A percentile compares a stretch with the other conserved stretches of the same genome.
phyloP scores from a whole-genome alignment of 2,113 vertebrate species.

The Aplodontia rufa region DNA sequence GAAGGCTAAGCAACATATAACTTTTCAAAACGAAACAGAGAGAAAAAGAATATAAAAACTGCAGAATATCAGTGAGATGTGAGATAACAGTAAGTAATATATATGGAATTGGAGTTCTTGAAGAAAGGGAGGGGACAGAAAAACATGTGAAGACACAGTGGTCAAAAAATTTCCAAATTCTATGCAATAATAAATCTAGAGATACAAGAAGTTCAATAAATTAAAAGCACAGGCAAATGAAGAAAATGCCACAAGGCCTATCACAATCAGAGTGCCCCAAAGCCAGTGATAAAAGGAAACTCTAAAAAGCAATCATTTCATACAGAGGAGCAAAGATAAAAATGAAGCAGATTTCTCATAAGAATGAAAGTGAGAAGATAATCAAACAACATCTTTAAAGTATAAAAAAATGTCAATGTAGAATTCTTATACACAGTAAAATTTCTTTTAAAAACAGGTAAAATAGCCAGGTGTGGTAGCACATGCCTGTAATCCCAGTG shows the following conservation, averaged over 20 bases:
- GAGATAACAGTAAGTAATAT: background rate
- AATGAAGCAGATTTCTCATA: conserved; percentile 22
- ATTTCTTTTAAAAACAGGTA: background rate
- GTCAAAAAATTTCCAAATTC: background rate
- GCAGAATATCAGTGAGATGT: background rate
- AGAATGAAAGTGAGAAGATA: conserved; percentile 10
- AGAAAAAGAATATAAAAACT: background rate
- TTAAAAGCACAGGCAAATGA: background rate
- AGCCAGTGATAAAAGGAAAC: background rate
- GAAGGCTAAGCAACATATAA: background rate
- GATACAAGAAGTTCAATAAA: background rate
- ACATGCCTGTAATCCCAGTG: no score
- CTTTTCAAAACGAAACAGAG: background rate
- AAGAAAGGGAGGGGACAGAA: background rate
- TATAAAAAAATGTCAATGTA: background rate
- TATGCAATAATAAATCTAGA: background rate
- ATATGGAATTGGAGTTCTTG: background rate
- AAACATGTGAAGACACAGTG: background rate
- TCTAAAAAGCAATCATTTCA: background rate
- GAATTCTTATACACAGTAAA: background rate
- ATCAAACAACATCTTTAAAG: background rate
- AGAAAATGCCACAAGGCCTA: background rate
- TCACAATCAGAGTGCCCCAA: background rate
- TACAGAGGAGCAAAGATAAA: background rate
- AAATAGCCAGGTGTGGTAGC: no score